A percentile compares a stretch with the other conserved stretches of the same genome.
phyloP scores from a whole-genome alignment of 2,113 vertebrate genomes.

The Argyrosomus japonicus region DNA sequence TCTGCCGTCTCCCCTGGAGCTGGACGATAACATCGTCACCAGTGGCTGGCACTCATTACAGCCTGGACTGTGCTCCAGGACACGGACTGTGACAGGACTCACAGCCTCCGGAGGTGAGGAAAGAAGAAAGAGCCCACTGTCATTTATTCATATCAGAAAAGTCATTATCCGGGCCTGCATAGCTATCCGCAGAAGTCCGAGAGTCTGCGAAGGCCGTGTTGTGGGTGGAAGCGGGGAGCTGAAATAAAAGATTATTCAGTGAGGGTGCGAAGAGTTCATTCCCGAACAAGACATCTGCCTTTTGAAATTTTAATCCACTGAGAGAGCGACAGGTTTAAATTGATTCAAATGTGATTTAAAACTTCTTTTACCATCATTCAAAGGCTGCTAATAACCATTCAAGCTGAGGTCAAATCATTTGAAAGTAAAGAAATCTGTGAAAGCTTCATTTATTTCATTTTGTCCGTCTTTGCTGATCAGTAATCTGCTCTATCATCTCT shows the following conservation, averaged over 20 bases:
- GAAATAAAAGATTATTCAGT: constrained; percentile 16
- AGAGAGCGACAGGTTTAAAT: neutral
- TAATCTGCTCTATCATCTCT: too few relatives aligned
- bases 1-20: constrained; percentile 31
- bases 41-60: constrained; percentile 53
- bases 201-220: neutral
- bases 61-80: constrained; percentile 34
- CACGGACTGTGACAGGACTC: constrained; percentile 40
- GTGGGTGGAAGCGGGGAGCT: neutral
- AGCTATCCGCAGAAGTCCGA: constrained; percentile 3
- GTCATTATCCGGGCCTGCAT: constrained; percentile 41
- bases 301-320: constrained; percentile 4
- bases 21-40: constrained; percentile 45
- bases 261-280: constrained; percentile 28
- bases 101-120: constrained; percentile 31
- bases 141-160: constrained; percentile 61
- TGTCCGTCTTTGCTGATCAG: too few relatives aligned
- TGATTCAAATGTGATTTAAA: neutral
- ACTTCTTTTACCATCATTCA: neutral
- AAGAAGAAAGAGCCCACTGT: constrained; percentile 15
- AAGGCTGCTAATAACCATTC: neutral
- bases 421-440: neutral
- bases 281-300: constrained; percentile 10
- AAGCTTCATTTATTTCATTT: neutral
- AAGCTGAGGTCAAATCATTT: neutral